These are phyloP conservation scores for Caenorhabditis brenneri DNA, from an alignment of 1,140 invertebrate species.

Conservation along the genomic window DNA sequence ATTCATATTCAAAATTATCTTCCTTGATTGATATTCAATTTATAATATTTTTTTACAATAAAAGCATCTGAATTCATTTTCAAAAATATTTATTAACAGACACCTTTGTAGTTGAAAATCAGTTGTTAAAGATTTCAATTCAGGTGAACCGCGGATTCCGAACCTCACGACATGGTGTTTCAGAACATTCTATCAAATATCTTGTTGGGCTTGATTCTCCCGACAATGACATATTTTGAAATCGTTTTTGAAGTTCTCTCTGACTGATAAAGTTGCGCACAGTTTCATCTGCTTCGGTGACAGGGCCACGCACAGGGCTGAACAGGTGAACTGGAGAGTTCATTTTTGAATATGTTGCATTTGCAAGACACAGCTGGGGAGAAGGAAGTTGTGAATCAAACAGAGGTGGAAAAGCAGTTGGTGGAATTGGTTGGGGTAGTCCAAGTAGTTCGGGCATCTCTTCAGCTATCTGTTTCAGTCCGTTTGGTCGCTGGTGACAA, in stretches of 20 bases:
- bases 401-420: neutral
- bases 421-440: conserved; percentile 20
- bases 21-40: neutral
- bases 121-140: neutral
- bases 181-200: neutral
- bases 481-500: neutral
- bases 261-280: neutral
- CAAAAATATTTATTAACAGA: neutral
- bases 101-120: neutral
- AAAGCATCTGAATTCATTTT: neutral
- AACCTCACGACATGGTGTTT: neutral
- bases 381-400: neutral
- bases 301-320: conserved; percentile 2
- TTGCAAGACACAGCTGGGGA: neutral
- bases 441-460: conserved; percentile 19
- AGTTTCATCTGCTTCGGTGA: neutral
- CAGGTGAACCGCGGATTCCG: conserved; percentile 3
- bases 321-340: neutral
- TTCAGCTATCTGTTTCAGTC: neutral
- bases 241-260: neutral
- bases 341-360: neutral
- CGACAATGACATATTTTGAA: neutral
- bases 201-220: neutral
- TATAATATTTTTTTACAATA: too few species aligned
- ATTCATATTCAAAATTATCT: neutral